Evolutionary conservation across 2,797 vertebrate genomes (phyloP), one percentile per base, ranked within the genome.

Genomic region (Anableps anableps): DNA sequence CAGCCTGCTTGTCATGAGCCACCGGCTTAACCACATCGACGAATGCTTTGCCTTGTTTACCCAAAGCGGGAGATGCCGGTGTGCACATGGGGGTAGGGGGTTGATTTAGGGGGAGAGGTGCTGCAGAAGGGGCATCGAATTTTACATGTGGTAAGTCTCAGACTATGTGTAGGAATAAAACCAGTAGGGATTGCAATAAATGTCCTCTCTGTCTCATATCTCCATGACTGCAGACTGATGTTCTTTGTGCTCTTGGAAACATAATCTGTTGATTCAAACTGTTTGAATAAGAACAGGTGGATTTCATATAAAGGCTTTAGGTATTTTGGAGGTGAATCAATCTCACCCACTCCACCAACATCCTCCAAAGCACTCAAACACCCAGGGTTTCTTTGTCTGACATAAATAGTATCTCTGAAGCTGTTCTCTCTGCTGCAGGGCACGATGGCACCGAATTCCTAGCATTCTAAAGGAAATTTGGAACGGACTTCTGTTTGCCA

Each of bases 21-120:
- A 88, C 92, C 91, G 86, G 91, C 91, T 93, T 88, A 92, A 86
- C 88, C 90, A 73, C 87, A 84, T 88, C 92, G 93, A 93, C 86
- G 92, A 93, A 89, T 91, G 90, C 93, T 94, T 93, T 84, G 89
- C 93, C 93, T 95, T 95, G 94, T 95, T 95, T 94, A 93, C 92
- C 92, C 90, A 93, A 94, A 93, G 87, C 71, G 64, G 90, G 77
- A 91, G 91, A 89, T 77, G 62, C 85, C 82, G n/a, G 76, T 13
- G 72, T 76, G 88, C 88, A 87, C 86, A 88, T 86, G 80, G 80
- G 84, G 80, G 77, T 72, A 75, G 76, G 84, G 73, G 81, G 84
- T 84, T 92, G 85, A 80, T 88, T 85, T 86, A 84, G 79, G 58
- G 72, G 75, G 78, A 14, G 80, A 76, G 64, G 82, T 73, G 50